These are phyloP conservation scores for Neolamprologus modestus DNA, from an alignment of 2,113 vertebrate genomes.

Conservation along the genomic window DNA sequence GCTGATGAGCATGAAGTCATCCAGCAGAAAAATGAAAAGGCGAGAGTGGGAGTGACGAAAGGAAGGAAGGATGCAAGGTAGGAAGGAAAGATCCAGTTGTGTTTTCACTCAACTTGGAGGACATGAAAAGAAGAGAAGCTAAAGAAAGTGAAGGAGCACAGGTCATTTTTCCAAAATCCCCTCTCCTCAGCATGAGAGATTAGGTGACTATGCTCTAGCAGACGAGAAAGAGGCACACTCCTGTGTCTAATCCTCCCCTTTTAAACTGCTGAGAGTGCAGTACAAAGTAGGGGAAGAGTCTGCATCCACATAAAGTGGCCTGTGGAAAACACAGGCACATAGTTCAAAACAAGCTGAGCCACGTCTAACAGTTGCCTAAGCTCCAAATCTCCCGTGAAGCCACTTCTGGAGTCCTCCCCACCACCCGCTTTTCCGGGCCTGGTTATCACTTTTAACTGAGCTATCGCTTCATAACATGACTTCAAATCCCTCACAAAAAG, in stretches of 20 bases:
- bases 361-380: conserved; percentile 38
- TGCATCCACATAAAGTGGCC: conserved; percentile 25
- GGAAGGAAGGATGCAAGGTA: background rate
- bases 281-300: conserved; percentile 28
- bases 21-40: conserved; percentile 14
- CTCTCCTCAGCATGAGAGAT: conserved; percentile 50
- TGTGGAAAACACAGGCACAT: conserved; percentile 18
- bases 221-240: conserved; percentile 33
- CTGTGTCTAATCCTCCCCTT: conserved; percentile 55
- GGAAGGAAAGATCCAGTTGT: conserved; percentile 6
- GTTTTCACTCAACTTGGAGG: conserved; percentile 1
- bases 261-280: conserved; percentile 58
- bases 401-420: background rate
- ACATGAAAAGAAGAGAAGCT: background rate
- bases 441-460: background rate
- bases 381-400: conserved; percentile 36
- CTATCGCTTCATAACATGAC: background rate
- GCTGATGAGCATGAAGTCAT: conserved; percentile 46
- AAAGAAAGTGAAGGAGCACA: conserved; percentile 31
- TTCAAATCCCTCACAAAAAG: background rate
- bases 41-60: background rate
- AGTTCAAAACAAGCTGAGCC: conserved; percentile 42
- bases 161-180: conserved; percentile 60
- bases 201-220: conserved; percentile 36
- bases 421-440: background rate